Conservation (phyloP, 2,797 vertebrate genomes). For the Argyrosomus regius region DNA sequence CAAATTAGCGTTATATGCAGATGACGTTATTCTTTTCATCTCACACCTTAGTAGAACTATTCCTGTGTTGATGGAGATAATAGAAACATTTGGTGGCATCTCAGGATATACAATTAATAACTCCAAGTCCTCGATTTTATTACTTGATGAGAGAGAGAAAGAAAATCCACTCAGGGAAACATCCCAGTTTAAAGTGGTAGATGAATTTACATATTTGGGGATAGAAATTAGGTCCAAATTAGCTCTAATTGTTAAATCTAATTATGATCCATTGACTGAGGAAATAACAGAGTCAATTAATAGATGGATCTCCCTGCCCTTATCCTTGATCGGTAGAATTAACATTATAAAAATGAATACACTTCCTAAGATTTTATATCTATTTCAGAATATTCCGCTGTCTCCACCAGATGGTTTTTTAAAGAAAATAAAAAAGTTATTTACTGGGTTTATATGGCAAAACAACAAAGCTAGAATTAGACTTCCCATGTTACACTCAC, state of each 20-base stretch:
- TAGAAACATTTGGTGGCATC: not conserved
- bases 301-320: not conserved
- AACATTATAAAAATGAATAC: not conserved
- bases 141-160: not conserved
- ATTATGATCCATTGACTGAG: not conserved
- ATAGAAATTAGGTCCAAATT: not conserved
- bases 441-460: no score
- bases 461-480: no score
- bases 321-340: not conserved
- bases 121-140: not conserved
- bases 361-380: not conserved
- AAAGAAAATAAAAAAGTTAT: no score
- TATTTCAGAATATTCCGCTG: not conserved
- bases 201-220: not conserved
- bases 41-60: not conserved
- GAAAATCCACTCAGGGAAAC: not conserved
- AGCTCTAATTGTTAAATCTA: not conserved
- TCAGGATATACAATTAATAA: not conserved
- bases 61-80: not conserved
- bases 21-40: no score
- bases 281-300: not conserved
- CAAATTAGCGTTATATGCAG: no score
- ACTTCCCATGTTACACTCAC: no score
- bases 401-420: not conserved
- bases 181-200: not conserved